These are phyloP conservation scores for Isurus oxyrinchus DNA, from an alignment of 2,113 vertebrate species.

Conservation along the genomic window DNA sequence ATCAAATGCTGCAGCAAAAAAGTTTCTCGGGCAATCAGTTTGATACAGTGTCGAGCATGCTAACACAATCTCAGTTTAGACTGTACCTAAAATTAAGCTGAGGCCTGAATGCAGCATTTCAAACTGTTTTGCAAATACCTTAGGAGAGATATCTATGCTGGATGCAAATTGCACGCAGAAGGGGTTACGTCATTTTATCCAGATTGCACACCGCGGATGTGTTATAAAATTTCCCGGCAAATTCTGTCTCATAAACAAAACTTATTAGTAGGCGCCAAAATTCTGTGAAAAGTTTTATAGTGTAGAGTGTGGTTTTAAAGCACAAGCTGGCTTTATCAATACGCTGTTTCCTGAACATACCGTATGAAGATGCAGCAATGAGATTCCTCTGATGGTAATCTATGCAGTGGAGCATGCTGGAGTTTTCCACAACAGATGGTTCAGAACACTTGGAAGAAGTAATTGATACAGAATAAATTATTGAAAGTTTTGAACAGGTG, in stretches of 20 bases:
- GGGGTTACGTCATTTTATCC: not conserved
- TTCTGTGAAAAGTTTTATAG: not conserved
- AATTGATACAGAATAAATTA: constrained; percentile 24
- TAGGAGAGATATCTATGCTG: not conserved
- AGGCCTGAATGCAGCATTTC: not conserved
- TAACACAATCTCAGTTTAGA: not conserved
- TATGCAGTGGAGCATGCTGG: not conserved
- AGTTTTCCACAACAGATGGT: constrained; percentile 18
- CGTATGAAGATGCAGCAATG: not conserved
- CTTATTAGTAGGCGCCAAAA: not conserved
- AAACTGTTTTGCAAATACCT: not conserved
- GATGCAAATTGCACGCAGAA: not conserved
- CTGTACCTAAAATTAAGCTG: not conserved
- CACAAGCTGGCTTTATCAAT: not conserved
- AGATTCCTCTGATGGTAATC: not conserved
- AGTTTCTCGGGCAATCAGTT: not conserved
- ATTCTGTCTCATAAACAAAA: constrained; percentile 23
- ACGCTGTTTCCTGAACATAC: not conserved
- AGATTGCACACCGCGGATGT: not conserved
- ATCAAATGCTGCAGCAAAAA: not conserved
- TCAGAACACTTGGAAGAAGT: not conserved
- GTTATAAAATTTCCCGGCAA: not conserved
- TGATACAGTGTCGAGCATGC: not conserved
- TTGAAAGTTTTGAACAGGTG: not conserved
- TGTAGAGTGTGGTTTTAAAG: not conserved